Evolutionary conservation across 92 coral and sea anemone genomes (phyloP).

Genomic region (Palythoa heliodiscus): DNA sequence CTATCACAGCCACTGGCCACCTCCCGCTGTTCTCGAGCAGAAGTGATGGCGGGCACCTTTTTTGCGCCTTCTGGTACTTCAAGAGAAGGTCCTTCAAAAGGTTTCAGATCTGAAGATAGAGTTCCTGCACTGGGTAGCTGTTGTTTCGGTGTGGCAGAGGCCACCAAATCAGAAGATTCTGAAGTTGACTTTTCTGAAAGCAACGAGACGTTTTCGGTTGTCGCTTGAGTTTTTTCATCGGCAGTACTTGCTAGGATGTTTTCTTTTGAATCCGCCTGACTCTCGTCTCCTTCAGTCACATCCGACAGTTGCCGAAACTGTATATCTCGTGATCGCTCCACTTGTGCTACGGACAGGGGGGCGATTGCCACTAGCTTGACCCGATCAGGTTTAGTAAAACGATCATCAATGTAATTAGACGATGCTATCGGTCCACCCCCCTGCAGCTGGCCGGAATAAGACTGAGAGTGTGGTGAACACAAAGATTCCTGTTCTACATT

Average conservation of each 20-base stretch:
- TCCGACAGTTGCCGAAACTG: conserved; percentile 84
- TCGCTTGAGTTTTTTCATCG: conserved; percentile 8
- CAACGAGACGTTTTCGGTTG: not conserved
- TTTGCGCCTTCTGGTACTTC: not conserved
- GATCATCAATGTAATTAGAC: conserved; percentile 17
- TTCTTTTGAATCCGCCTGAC: conserved; percentile 64
- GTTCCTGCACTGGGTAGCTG: not conserved
- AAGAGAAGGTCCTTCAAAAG: not conserved
- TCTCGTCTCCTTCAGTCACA: conserved; percentile 89
- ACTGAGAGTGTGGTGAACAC: conserved; percentile 63
- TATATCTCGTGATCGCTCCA: conserved; percentile 57
- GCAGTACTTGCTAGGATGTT: conserved; percentile 43
- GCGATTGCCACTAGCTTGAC: conserved; percentile 27
- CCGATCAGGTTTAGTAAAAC: conserved; percentile 32
- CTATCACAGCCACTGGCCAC: conserved; percentile 2
- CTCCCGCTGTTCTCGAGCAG: not conserved
- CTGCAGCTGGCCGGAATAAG: conserved; percentile 49
- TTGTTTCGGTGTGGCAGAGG: not conserved
- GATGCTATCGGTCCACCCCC: not conserved
- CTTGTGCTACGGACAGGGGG: conserved; percentile 40
- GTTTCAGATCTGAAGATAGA: not conserved
- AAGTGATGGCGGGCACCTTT: not conserved
- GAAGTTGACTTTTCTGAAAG: not conserved
- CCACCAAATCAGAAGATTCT: conserved; percentile 7
- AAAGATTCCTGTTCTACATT: conserved; percentile 45